Evolutionary conservation across 2,113 vertebrate species (phyloP).

Genomic region (Chloropsis cyanopogon): DNA sequence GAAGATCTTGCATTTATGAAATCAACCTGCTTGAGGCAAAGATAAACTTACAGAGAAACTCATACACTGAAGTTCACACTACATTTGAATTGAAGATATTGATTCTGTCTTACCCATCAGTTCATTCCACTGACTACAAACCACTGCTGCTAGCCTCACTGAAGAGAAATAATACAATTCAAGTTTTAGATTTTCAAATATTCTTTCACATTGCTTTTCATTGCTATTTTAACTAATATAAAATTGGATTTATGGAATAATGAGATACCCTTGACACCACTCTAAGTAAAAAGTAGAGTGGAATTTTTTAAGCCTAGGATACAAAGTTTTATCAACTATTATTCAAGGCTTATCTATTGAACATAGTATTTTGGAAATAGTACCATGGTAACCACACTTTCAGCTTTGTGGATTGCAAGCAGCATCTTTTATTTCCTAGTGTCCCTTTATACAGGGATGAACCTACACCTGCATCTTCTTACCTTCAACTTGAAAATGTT

Average conservation of each 20-base stretch:
- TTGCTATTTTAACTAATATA: neutral
- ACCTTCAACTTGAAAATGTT: neutral
- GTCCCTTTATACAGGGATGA: neutral
- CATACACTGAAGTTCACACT: neutral
- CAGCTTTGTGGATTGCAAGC: neutral
- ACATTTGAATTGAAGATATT: neutral
- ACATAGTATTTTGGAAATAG: neutral
- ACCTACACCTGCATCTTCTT: neutral
- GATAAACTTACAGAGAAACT: neutral
- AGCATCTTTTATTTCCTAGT: neutral
- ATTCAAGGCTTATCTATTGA: neutral
- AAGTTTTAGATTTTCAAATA: neutral
- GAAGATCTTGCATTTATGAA: neutral
- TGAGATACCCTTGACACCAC: neutral
- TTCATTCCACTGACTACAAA: neutral
- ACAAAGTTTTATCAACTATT: neutral
- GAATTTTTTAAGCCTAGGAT: neutral
- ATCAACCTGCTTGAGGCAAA: neutral
- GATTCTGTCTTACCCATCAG: neutral
- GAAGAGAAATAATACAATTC: neutral
- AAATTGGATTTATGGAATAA: neutral
- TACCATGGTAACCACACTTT: neutral
- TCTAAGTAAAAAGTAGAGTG: neutral
- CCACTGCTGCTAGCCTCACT: neutral
- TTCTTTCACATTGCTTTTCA: neutral